Base-by-base conservation (phyloP, 1,140 invertebrate species). In the Papilio machaon region DNA sequence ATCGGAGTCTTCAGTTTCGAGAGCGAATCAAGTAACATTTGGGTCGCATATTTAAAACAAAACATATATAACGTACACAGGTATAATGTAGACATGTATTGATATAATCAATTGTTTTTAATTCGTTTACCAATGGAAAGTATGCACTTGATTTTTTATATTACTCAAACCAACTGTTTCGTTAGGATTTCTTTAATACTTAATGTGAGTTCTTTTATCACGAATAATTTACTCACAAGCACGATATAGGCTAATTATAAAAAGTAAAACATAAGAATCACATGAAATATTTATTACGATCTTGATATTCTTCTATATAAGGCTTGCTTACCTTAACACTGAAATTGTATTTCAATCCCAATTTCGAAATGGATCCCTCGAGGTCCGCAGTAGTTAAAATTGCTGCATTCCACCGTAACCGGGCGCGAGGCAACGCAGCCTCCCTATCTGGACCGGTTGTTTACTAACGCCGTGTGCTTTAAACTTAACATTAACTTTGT, bases 331-430 rank as follows among this genome's bases (percentile, higher is more conserved):
- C 91, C 91, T 91, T 89, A 86, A 85, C 85, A 87, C 82, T 80
- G 85, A 86, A 84, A 85, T 82, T 84, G 86, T 85, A 78, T 78
- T 78, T 88, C 86, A 87, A 89, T 90, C 87, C 90, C 88, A 90
- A 87, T 90, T 90, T 86, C 85, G 89, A 86, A 91, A 92, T 89
- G 89, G 87, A 86, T 91, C 87, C 89, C 76, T 58, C 87, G 89
- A 90, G 86, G 88, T 91, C 92, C 87, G 92, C 91, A 94, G 91
- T 93, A 91, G 92, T 93, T 93, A 94, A 94, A 93, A 92, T 93
- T 94, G 89, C 92, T 92, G 92, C 92, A 94, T 94, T 94, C 92
- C 92, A 91, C 91, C 89, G 91, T 88, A 91, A 88, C 87, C 92
- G 87, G 91, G 91, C 91, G 89, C 87, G 89, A 88, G 89, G 88